Base-by-base conservation (phyloP, 1,140 invertebrate genomes). In the Planococcus citri region DNA sequence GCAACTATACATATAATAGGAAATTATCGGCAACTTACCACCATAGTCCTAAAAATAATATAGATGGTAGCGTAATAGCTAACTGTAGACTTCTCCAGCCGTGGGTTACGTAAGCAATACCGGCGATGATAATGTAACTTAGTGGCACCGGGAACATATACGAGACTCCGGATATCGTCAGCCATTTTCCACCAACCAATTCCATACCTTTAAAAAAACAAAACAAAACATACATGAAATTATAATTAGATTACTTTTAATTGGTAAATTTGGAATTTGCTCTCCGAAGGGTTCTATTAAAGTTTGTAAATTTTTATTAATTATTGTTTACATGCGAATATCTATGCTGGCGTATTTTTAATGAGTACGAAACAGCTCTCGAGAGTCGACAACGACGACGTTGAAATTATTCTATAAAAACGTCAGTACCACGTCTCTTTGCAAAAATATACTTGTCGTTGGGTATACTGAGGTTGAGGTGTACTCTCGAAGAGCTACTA, bases 41-140 rank as follows among this genome's bases (percentile, higher is more conserved):
- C 84, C 85, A 88, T 71, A 87, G 77, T 57, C 80, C 75, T 25
- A 88, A 78, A 6, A 92, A 80, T 17, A 86, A 77, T 64, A 88
- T 80, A 72, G 88, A 86, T 1, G 87, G 85, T 14, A 88, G 69
- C 0, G 88, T 88, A 37, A 89, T 81, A 12, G 86, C 83, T 27
- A 91, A 79, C 76, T 90, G 87, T 12, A 92, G 77, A 27, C 83
- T 77, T 71, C 87, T 81, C 87, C 89, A 92, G 73, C 89, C 83
- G 37, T 86, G 83, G 51, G 91, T 78, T 17, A 85, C 77, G 75
- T 87, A 87, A 12, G 87, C 90, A 70, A 88, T 78, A 0, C 85
- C 83, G 0, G 89, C 83, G 1, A 91, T 86, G 0, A 84, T 81
- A 72, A 90, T 85, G 72, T 91, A 88, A 10, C 87, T 87, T 17